A percentile compares a stretch with the other conserved stretches of the same genome.
phyloP scores from a whole-genome alignment of 2,797 vertebrate genomes.

The Acropternis orthonyx region DNA sequence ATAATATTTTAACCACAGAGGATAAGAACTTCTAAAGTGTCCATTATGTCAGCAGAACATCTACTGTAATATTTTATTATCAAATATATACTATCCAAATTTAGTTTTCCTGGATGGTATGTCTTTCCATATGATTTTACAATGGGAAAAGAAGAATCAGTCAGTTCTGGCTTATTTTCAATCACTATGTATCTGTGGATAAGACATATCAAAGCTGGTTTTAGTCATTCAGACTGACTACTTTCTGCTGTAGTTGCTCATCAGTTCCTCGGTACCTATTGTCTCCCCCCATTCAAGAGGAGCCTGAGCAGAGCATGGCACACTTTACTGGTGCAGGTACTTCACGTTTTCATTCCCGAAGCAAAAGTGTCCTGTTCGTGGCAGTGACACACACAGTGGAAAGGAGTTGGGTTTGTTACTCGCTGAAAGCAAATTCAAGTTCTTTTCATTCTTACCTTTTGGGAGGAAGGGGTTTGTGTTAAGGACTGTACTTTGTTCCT shows the following conservation, averaged over 20 bases:
- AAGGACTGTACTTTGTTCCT: background rate
- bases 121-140: background rate
- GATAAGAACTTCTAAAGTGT: background rate
- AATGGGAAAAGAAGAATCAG: background rate
- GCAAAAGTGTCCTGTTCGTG: background rate
- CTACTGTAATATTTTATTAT: background rate
- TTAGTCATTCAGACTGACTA: background rate
- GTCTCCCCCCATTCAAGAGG: background rate
- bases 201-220: background rate
- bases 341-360: background rate
- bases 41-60: background rate
- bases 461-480: background rate
- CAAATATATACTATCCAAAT: background rate
- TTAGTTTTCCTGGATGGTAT: background rate
- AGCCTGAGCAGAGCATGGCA: background rate
- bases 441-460: fast-evolving
- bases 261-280: background rate
- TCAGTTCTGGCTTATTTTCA: background rate
- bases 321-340: background rate
- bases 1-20: background rate
- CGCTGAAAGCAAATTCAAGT: background rate
- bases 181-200: background rate
- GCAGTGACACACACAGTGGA: background rate
- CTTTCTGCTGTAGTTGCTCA: background rate
- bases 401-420: background rate